Percentiles rank a stretch among this genome's conserved stretches.
Evolutionary conservation across 2,888 invertebrate species (phyloP).

Genomic region (Eristalis pertinax): DNA sequence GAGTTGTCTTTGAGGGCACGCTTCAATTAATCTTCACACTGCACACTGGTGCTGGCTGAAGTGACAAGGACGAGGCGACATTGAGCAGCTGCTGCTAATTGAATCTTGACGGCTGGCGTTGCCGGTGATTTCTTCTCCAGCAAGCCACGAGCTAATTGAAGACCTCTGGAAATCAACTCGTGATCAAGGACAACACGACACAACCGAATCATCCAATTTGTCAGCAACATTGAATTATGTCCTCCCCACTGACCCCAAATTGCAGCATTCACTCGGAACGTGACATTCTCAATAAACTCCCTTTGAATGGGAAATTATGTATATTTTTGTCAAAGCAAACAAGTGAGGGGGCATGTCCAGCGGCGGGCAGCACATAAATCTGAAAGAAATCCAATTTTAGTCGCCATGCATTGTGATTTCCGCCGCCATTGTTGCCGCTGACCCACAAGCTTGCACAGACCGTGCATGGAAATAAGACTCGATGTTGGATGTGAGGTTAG

Average conservation of each 20-base stretch:
- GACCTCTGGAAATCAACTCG: too few species aligned
- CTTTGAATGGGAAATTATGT: background rate
- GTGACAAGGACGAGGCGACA: too few species aligned
- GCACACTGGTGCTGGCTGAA: too few species aligned
- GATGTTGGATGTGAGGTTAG: background rate
- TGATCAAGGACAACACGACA: too few species aligned
- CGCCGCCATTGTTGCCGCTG: background rate
- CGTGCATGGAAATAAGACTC: background rate
- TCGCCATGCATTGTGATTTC: constrained; percentile 30
- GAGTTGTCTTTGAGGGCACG: too few species aligned
- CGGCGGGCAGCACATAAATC: constrained; percentile 10
- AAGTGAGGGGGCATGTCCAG: background rate
- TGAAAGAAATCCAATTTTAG: constrained; percentile 42
- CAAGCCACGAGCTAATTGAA: too few species aligned
- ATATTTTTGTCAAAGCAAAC: background rate
- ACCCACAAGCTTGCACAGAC: background rate
- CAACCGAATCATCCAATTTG: too few species aligned
- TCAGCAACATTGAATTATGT: background rate
- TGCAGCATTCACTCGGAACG: background rate
- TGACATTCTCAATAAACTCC: background rate
- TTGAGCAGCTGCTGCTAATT: too few species aligned
- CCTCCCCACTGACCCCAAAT: background rate
- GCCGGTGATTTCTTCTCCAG: too few species aligned
- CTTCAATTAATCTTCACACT: too few species aligned
- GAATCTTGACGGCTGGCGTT: too few species aligned